A percentile compares a stretch with the other conserved stretches of the same genome.
Conservation (phyloP, 1,140 invertebrate species). For the Dendrolimus punctatus region DNA sequence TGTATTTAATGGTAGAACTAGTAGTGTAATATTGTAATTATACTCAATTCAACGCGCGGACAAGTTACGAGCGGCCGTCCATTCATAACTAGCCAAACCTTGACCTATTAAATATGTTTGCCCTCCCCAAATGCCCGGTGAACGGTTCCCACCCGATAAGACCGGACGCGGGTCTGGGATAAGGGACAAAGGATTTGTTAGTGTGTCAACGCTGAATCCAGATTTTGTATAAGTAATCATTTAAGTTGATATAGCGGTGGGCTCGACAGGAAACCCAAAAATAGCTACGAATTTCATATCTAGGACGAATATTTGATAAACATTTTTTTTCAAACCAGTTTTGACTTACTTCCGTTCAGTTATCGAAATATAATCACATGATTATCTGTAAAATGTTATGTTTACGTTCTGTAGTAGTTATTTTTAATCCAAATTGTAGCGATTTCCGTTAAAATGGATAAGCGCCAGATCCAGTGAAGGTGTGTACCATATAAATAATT, state of each 20-base stretch:
- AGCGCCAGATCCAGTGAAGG: too few species aligned
- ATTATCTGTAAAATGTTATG: too few species aligned
- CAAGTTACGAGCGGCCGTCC: conserved; percentile 17
- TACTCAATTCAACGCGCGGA: conserved; percentile 23
- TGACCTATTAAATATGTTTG: conserved; percentile 51
- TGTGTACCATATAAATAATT: too few species aligned
- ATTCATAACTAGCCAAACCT: conserved; percentile 32
- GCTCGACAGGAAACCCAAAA: conserved; percentile 22
- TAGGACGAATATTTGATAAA: too few species aligned
- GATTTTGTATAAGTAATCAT: conserved; percentile 16
- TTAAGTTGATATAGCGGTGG: conserved; percentile 12
- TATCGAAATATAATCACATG: too few species aligned
- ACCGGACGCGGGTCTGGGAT: conserved; percentile 44
- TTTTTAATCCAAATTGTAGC: too few species aligned
- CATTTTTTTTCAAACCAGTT: too few species aligned
- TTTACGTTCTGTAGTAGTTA: too few species aligned
- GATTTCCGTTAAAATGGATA: too few species aligned
- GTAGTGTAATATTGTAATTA: conserved; percentile 16
- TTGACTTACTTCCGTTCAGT: too few species aligned
- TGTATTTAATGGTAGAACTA: too few species aligned
- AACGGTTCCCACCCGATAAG: conserved; percentile 41
- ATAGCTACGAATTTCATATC: conserved; percentile 9
- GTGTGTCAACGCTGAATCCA: conserved; percentile 16
- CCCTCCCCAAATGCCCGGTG: conserved; percentile 35
- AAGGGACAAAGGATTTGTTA: conserved; percentile 54